phyloP scores from a whole-genome alignment of 2,113 vertebrate genomes.

The Melospiza georgiana region DNA sequence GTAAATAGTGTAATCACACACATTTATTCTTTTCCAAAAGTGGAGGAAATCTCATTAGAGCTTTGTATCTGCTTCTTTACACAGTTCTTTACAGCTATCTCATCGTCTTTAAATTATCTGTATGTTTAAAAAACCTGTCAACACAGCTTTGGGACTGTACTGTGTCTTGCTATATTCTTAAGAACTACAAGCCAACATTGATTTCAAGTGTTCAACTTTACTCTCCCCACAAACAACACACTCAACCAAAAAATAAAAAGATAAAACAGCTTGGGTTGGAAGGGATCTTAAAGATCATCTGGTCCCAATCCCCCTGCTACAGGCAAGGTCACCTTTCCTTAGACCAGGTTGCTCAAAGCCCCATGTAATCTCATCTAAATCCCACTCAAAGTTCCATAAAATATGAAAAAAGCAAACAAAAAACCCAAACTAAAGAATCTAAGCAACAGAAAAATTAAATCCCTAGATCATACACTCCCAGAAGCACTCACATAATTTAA shows the following conservation, averaged over 20 bases:
- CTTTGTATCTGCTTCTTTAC: neutral
- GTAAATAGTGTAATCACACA: neutral
- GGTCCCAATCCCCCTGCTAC: neutral
- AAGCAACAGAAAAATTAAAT: neutral
- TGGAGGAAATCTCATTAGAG: neutral
- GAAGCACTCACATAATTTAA: neutral
- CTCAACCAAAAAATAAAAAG: neutral
- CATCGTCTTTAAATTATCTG: neutral
- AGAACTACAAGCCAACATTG: neutral
- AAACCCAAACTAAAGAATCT: neutral
- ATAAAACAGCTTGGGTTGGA: neutral
- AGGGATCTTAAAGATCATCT: neutral
- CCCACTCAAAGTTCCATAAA: neutral
- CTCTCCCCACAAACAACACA: neutral
- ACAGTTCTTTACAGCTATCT: neutral
- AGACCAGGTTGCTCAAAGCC: neutral
- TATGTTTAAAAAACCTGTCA: neutral
- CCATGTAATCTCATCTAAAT: neutral
- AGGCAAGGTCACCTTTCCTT: neutral
- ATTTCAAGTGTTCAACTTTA: neutral
- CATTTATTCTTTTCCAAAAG: neutral
- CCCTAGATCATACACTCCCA: fast-evolving
- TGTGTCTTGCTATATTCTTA: neutral
- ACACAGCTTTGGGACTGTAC: neutral
- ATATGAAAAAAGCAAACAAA: neutral